Base-by-base conservation (phyloP, 2,797 vertebrate species). In the Danio aesculapii region DNA sequence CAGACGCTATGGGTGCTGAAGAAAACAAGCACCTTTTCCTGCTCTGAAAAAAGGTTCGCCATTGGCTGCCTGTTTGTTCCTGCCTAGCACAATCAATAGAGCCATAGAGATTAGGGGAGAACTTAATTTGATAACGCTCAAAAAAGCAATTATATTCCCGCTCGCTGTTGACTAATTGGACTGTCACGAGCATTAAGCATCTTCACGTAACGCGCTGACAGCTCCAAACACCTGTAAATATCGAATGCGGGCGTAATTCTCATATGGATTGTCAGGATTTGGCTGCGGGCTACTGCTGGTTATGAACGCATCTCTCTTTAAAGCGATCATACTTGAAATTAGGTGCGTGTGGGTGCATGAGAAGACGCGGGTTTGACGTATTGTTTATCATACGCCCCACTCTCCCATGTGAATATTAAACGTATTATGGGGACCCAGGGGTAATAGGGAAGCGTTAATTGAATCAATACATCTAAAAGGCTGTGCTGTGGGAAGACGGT, bases 101-200 rank as follows among this genome's bases (percentile, higher is more conserved):
- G 86, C 88, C 87, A 86, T 84, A 50, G 75, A 93, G 92, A 94
- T 94, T 94, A 93, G 91, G 89, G 89, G 87, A 87, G 88, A 84
- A 75, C 77, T 90, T 91, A 89, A 94, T 93, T 90, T 90, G 92
- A 94, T 93, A 91, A 92, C 85, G 75, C 84, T 84, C 87, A 72
- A 66, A 80, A 57, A 86, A 73, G 71, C 81, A 86, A 85, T 87
- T 86, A 87, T 84, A 87, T 86, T 86, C 79, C 82, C 77, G 72
- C 75, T 79, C 77, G 57, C 82, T 77, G 83, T 83, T 87, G 73
- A 82, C 87, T 88, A 90, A 90, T 88, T 87, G 88, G 84, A 84
- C 83, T 86, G 83, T 89, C 89, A 87, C 66, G 74, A 86, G 73
- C 83, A 71, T 85, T 88, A 87, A 87, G 85, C 83, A 79, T 84